Conservation (phyloP, 2,888 invertebrate species). For the Exocentrus adspersus region DNA sequence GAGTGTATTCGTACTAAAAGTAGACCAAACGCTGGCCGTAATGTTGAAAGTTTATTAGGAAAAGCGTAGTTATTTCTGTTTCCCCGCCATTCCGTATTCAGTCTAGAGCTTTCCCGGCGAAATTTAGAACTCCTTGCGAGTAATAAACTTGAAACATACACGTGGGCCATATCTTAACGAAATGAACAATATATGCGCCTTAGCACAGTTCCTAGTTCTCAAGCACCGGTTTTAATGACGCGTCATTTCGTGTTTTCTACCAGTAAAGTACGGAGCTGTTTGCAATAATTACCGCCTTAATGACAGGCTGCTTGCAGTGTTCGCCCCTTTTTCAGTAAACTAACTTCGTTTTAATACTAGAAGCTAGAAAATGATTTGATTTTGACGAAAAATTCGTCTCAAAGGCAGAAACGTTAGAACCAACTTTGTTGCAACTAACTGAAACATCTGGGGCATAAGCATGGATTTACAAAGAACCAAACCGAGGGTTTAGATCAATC, state of each 20-base stretch:
- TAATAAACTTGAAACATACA: slow-evolving; percentile 18
- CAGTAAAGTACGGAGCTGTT: slow-evolving; percentile 28
- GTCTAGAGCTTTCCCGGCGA: slow-evolving; percentile 10
- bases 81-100: slow-evolving; percentile 10
- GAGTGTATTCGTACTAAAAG: slow-evolving; percentile 20
- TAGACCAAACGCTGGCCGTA: slow-evolving; percentile 23
- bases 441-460: background rate
- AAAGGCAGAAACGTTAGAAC: too few relatives aligned
- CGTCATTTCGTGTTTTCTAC: slow-evolving; percentile 32
- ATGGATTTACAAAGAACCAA: background rate
- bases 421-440: too few relatives aligned
- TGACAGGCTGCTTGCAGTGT: slow-evolving; percentile 37
- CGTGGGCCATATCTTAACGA: slow-evolving; percentile 17
- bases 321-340: too few relatives aligned
- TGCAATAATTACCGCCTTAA: slow-evolving; percentile 41
- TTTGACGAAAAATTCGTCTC: too few relatives aligned
- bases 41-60: slow-evolving; percentile 26
- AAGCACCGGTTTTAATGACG: slow-evolving; percentile 32
- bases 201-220: slow-evolving; percentile 1
- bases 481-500: slow-evolving; percentile 22
- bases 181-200: slow-evolving; percentile 26
- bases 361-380: too few relatives aligned
- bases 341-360: too few relatives aligned
- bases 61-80: slow-evolving; percentile 22
- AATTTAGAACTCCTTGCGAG: slow-evolving; percentile 17